Evolutionary conservation across 2,113 vertebrate species (phyloP).

Genomic region (Pelecanoides urinatrix): DNA sequence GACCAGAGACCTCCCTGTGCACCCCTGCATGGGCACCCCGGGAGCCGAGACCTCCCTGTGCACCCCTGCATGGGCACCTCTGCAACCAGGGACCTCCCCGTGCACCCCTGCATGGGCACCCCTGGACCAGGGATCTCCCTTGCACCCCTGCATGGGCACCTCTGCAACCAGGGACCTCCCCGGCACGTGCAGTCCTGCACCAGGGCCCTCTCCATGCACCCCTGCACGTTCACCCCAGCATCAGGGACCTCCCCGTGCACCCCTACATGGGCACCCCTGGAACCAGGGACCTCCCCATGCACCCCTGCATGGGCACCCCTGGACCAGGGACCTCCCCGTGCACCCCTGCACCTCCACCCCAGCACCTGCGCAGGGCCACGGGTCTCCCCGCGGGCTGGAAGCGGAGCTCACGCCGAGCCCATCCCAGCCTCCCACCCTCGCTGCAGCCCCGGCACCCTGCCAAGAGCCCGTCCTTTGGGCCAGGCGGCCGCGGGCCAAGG

Average conservation of each 20-base stretch:
- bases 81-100: too few species aligned
- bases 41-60: fast-evolving
- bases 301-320: background rate
- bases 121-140: background rate
- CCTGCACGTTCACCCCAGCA: background rate
- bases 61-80: background rate
- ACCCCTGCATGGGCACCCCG: too few species aligned
- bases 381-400: background rate
- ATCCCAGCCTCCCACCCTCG: background rate
- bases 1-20: background rate
- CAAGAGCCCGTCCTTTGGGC: constrained; percentile 26
- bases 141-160: background rate
- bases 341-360: background rate
- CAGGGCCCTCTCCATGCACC: background rate
- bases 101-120: background rate
- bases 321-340: too few species aligned
- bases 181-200: background rate
- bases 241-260: too few species aligned
- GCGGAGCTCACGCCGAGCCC: background rate
- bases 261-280: background rate
- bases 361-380: fast-evolving
- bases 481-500: background rate
- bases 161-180: too few species aligned
- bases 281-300: background rate
- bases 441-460: background rate